These are phyloP conservation scores for Callinectes sapidus DNA, from an alignment of 2,888 invertebrate genomes.

Conservation along the genomic window DNA sequence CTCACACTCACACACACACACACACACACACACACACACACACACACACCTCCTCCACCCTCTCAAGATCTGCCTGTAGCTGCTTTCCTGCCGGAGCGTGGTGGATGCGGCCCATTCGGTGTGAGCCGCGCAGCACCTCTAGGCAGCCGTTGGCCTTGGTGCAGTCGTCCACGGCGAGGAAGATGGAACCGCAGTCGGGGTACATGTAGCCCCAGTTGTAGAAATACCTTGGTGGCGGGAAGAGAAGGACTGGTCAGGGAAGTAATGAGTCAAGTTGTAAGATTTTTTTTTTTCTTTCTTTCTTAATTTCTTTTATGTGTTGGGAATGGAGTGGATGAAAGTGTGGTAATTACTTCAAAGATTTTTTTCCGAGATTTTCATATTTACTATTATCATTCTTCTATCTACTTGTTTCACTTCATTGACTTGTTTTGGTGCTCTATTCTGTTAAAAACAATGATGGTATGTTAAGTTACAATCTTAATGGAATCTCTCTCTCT, in stretches of 20 bases:
- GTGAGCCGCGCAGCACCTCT: slow-evolving; percentile 66
- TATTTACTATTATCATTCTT: too few species aligned
- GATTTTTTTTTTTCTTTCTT: not conserved
- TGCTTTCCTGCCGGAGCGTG: slow-evolving; percentile 61
- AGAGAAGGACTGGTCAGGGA: not conserved
- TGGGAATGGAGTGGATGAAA: too few species aligned
- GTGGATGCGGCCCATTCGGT: slow-evolving; percentile 58
- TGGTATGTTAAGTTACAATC: not conserved
- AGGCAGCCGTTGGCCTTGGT: slow-evolving; percentile 64
- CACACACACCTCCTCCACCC: slow-evolving; percentile 42
- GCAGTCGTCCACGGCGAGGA: slow-evolving; percentile 69
- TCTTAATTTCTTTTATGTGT: too few species aligned
- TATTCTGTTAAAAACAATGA: too few species aligned
- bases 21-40: too few species aligned
- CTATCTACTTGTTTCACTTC: too few species aligned
- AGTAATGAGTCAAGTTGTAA: not conserved
- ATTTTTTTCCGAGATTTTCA: too few species aligned
- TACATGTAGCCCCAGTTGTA: slow-evolving; percentile 66
- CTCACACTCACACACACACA: too few species aligned
- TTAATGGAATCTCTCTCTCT: not conserved
- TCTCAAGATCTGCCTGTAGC: slow-evolving; percentile 49
- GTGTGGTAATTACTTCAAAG: too few species aligned
- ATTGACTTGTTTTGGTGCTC: too few species aligned
- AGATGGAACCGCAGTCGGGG: slow-evolving; percentile 64
- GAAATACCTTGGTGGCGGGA: slow-evolving; percentile 63